A percentile compares a stretch with the other conserved stretches of the same genome.
Conservation (phyloP, 1,140 invertebrate genomes). For the Manduca sexta region DNA sequence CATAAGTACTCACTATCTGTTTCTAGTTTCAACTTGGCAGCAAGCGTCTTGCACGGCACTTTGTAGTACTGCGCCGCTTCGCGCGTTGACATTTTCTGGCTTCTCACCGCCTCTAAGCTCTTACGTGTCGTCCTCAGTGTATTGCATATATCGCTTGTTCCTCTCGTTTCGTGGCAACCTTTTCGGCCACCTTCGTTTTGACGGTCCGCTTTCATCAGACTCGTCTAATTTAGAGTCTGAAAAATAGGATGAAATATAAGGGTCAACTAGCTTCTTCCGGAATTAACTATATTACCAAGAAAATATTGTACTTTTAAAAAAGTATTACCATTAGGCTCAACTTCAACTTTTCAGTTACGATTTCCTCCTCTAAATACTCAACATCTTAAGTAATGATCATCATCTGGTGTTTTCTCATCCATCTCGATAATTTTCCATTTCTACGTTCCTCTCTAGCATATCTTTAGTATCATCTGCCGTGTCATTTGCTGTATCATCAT, state of each 20-base stretch:
- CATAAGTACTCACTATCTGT: constrained; percentile 1
- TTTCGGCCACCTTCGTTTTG: constrained; percentile 24
- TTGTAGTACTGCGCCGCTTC: constrained; percentile 1
- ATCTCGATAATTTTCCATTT: neutral
- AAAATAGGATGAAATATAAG: too few relatives aligned
- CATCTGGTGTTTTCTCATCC: neutral
- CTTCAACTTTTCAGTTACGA: neutral
- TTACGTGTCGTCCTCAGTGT: constrained; percentile 2
- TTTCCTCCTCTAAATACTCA: constrained; percentile 20
- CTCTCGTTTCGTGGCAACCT: constrained; percentile 19
- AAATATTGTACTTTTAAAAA: too few relatives aligned
- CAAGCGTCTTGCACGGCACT: constrained; percentile 4
- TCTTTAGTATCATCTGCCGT: neutral
- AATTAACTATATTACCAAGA: too few relatives aligned
- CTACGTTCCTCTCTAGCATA: neutral
- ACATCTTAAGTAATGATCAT: constrained; percentile 9
- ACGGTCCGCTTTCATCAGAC: neutral
- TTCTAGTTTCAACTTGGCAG: neutral
- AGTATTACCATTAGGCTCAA: neutral
- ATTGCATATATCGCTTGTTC: constrained; percentile 25
- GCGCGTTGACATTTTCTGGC: neutral
- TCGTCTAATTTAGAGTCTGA: neutral
- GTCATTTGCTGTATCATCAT: neutral
- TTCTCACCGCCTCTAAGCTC: neutral
- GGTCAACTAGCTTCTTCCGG: too few relatives aligned